Base-by-base conservation (phyloP, 2,797 vertebrate species). In the Poeciliopsis paucimaculata region DNA sequence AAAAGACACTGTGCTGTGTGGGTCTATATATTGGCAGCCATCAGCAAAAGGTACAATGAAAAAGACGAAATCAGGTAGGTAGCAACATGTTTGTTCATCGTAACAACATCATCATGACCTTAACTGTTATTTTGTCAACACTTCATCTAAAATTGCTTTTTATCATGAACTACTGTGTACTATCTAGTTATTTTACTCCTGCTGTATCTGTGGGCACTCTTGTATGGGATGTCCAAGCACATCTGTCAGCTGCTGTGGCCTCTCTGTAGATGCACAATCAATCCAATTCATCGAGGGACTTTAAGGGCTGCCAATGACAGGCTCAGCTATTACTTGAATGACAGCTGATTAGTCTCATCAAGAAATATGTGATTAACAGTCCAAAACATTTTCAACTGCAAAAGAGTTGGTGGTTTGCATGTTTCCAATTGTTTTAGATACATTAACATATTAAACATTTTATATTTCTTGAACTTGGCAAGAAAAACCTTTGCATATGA, bases 271-370 rank as follows among this genome's bases (percentile, higher is more conserved):
- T 86, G 80, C 82, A 83, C 82, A 85, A 84, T 90, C 90, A 89
- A 75, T 88, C 64, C 55, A 76, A 83, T 89, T 82, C 76, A 88
- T 87, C 82, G 76, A 78, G 39, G 73, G 51, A 68, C 73, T 73
- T 57, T 64, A 18, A 75, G 41, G 70, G 39, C 80, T 84, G 83
- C 81, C 79, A 86, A 75, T 83, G 57, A 73, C 62, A 83, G 60
- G 75, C 80, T 70, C 73, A 47, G 68, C 77, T 76, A 78, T 76
- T 46, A n/a, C 72, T 31, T 90, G 88, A 92, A 91, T 88, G 71
- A 77, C 77, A 76, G 71, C 76, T 90, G 86, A 92, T 93, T 88
- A 89, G 80, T 68, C 55, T 45, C 36, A 78, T 83, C 71, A 72
- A 77, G 78, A 77, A 68, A 84, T 74, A 43, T 53, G 72, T 76